Evolutionary conservation across 2,888 invertebrate genomes (phyloP).

Genomic region (Brachyptera risi): DNA sequence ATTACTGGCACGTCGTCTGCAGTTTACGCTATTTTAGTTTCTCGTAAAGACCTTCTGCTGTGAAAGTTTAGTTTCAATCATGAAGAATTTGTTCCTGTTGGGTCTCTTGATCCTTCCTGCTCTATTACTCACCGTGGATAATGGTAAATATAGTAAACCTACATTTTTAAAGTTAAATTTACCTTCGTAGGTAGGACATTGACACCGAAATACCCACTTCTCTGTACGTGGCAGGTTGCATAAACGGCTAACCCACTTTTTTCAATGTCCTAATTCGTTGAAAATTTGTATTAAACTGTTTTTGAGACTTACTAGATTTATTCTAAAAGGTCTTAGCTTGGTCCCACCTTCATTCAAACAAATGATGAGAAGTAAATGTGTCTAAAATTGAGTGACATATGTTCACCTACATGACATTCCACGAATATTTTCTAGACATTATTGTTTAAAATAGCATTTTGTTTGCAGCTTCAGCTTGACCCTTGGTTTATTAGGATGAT

Average conservation of each 20-base stretch:
- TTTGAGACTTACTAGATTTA: background rate
- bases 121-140: constrained; percentile 63
- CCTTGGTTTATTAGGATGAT: too few relatives aligned
- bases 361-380: too few relatives aligned
- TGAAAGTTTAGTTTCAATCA: background rate
- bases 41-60: background rate
- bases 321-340: too few relatives aligned
- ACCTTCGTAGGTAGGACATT: constrained; percentile 9
- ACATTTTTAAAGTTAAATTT: background rate
- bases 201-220: background rate
- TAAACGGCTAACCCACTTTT: background rate
- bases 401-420: too few relatives aligned
- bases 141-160: constrained; percentile 65
- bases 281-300: background rate
- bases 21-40: background rate
- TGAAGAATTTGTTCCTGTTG: constrained; percentile 57
- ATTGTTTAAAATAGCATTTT: too few relatives aligned
- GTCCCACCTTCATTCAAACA: too few relatives aligned
- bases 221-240: constrained; percentile 20
- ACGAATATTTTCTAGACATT: too few relatives aligned
- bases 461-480: too few relatives aligned
- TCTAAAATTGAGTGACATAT: too few relatives aligned
- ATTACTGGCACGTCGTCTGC: background rate
- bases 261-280: background rate
- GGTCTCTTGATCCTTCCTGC: constrained; percentile 65